A percentile compares a stretch with the other conserved stretches of the same genome.
Evolutionary conservation across 1,140 invertebrate genomes (phyloP).

Genomic region (Macrotrachela quadricornifera): DNA sequence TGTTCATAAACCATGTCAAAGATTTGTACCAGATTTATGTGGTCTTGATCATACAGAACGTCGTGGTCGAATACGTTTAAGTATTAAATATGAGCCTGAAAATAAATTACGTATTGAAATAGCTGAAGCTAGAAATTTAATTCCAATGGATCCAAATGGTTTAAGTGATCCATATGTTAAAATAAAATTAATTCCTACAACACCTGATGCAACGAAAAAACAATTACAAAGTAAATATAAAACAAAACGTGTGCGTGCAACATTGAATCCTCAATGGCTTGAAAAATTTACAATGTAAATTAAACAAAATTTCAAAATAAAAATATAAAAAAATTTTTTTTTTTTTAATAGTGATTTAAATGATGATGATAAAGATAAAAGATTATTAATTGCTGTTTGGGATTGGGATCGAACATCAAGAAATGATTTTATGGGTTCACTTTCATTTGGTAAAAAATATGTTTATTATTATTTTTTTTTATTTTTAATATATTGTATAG

Average conservation of each 20-base stretch:
- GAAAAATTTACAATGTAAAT: constrained; percentile 69
- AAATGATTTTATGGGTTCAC: constrained; percentile 97
- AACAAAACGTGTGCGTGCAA: constrained; percentile 82
- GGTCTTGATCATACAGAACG: constrained; percentile 97
- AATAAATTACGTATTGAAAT: constrained; percentile 33
- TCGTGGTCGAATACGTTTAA: constrained; percentile 53
- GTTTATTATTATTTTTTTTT: not conserved
- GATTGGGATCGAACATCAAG: constrained; percentile 97
- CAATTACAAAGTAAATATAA: constrained; percentile 53
- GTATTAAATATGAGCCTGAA: too few relatives aligned
- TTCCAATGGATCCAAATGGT: constrained; percentile 99
- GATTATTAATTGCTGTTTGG: constrained; percentile 84
- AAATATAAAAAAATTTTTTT: not conserved
- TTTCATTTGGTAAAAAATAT: constrained; percentile 61
- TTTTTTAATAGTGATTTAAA: constrained; percentile 65
- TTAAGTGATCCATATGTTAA: constrained; percentile 91
- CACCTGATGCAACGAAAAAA: too few relatives aligned
- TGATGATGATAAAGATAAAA: constrained; percentile 80
- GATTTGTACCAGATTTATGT: constrained; percentile 89
- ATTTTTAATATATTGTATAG: not conserved
- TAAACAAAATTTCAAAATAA: constrained; percentile 29
- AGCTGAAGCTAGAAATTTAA: constrained; percentile 35
- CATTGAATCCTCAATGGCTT: constrained; percentile 87
- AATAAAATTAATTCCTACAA: constrained; percentile 68
- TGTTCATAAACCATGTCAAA: constrained; percentile 92